These are phyloP conservation scores for Jaculus jaculus DNA, from an alignment of 2,113 vertebrate genomes.

Conservation along the genomic window DNA sequence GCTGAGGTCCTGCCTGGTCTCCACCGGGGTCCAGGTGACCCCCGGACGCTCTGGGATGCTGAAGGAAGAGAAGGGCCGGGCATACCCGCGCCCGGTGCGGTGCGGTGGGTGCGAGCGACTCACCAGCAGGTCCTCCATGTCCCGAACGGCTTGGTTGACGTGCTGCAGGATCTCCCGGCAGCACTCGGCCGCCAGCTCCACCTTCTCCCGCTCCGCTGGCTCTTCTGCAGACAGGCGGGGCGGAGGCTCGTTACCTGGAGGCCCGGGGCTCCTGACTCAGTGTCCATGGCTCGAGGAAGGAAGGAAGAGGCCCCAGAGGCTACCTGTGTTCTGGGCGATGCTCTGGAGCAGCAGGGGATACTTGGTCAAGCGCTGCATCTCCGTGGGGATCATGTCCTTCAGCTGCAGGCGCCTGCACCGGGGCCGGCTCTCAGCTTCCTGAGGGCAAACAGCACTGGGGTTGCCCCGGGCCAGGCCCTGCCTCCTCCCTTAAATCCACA, in stretches of 20 bases:
- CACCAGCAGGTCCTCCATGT: slow-evolving; percentile 93
- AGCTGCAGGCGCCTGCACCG: slow-evolving; percentile 93
- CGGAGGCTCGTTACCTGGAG: background rate
- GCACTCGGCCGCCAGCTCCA: slow-evolving; percentile 89
- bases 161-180: slow-evolving; percentile 93
- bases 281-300: rapidly evolving
- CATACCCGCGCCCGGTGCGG: rapidly evolving
- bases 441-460: background rate
- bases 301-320: rapidly evolving
- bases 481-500: background rate
- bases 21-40: background rate
- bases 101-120: no score
- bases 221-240: slow-evolving; percentile 73
- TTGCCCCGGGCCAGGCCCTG: background rate
- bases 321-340: slow-evolving; percentile 89
- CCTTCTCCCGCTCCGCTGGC: slow-evolving; percentile 65
- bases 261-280: rapidly evolving
- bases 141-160: slow-evolving; percentile 93
- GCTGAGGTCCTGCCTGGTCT: background rate
- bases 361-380: slow-evolving; percentile 96
- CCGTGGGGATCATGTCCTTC: slow-evolving; percentile 95
- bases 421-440: slow-evolving; percentile 93
- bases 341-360: slow-evolving; percentile 93
- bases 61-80: background rate
- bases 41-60: background rate